Conservation (phyloP, 1,140 invertebrate genomes). For the Heliconius eleuchia region DNA sequence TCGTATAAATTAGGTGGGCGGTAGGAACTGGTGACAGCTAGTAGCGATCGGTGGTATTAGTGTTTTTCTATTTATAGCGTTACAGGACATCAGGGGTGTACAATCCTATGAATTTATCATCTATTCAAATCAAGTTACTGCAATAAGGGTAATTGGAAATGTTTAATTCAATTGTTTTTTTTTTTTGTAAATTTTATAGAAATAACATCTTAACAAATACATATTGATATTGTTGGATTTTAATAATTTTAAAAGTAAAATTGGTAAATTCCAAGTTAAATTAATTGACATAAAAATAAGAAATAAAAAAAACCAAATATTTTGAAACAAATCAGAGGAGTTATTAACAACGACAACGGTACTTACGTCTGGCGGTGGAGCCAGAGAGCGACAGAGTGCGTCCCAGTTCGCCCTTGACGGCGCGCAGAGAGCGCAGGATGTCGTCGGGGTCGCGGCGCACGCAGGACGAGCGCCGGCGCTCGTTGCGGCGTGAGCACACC, state of each 20-base stretch:
- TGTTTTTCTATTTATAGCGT: conserved; percentile 37
- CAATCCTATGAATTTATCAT: conserved; percentile 21
- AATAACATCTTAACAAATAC: neutral
- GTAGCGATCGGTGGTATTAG: conserved; percentile 37
- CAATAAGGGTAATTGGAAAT: neutral
- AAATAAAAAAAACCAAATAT: neutral
- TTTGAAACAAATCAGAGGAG: neutral
- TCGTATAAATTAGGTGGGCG: conserved; percentile 56
- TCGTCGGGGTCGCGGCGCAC: conserved; percentile 91
- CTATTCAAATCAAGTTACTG: conserved; percentile 8
- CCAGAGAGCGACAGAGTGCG: conserved; percentile 89
- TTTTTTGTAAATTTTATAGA: neutral
- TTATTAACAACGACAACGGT: neutral
- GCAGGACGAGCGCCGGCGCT: conserved; percentile 89
- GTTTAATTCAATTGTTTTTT: neutral
- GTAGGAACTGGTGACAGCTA: conserved; percentile 40
- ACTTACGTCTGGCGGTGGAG: conserved; percentile 77
- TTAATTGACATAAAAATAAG: neutral
- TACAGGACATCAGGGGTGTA: conserved; percentile 26
- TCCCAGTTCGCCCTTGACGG: conserved; percentile 89
- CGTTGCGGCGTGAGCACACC: conserved; percentile 77
- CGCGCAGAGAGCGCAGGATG: conserved; percentile 89
- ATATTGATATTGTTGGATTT: neutral
- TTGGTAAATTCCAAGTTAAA: neutral
- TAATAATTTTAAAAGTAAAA: neutral